Conservation (phyloP, 2,888 invertebrate species). For the Dasysyrphus tricinctus region DNA sequence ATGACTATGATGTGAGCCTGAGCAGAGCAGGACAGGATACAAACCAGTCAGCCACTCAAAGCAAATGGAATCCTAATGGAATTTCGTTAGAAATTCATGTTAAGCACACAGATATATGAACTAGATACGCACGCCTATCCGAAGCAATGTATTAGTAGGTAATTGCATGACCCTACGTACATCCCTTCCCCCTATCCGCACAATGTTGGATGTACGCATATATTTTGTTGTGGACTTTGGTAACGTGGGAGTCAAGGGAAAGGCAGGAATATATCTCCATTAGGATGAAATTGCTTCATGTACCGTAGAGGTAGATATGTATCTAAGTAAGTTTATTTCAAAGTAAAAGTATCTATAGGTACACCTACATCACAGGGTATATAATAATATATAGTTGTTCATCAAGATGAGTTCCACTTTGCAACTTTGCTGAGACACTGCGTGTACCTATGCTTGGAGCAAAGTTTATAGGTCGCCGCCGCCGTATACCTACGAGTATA, state of each 20-base stretch:
- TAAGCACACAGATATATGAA: slow-evolving; percentile 71
- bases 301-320: slow-evolving; percentile 32
- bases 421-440: slow-evolving; percentile 59
- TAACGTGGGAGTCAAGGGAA: slow-evolving; percentile 44
- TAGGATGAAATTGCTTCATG: slow-evolving; percentile 71
- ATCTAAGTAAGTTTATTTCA: slow-evolving; percentile 28
- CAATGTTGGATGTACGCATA: slow-evolving; percentile 24
- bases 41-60: slow-evolving; percentile 69
- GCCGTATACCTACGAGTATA: slow-evolving; percentile 3
- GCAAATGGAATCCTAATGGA: slow-evolving; percentile 75
- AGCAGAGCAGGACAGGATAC: neutral
- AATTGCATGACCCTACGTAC: slow-evolving; percentile 73
- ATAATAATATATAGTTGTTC: slow-evolving; percentile 51
- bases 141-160: slow-evolving; percentile 75
- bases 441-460: slow-evolving; percentile 46
- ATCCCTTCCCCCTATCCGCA: slow-evolving; percentile 38
- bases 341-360: slow-evolving; percentile 13
- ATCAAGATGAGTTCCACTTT: slow-evolving; percentile 71
- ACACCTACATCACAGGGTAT: slow-evolving; percentile 7
- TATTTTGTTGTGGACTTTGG: slow-evolving; percentile 24
- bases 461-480: slow-evolving; percentile 72
- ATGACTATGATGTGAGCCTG: slow-evolving; percentile 21
- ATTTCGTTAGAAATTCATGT: slow-evolving; percentile 75
- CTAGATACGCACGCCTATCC: slow-evolving; percentile 73
- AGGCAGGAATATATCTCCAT: slow-evolving; percentile 73